Evolutionary conservation across 2,888 invertebrate genomes (phyloP), one percentile per base, ranked within the genome.

Genomic region (Pristionchus maxplancki): DNA sequence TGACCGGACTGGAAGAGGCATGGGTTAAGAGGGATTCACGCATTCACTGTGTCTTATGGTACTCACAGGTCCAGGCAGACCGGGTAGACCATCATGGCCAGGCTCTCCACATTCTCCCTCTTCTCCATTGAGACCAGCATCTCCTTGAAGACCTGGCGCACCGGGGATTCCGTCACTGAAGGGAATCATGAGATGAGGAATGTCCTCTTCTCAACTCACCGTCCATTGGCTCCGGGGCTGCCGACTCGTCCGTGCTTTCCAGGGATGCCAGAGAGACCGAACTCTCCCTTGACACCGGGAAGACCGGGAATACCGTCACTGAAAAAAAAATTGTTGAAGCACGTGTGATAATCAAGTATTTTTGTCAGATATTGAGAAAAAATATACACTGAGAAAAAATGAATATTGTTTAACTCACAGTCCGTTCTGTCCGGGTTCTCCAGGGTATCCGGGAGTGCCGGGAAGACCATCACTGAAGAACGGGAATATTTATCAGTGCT

Each of bases 241-340:
- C 92, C 92, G 40, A 90, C 86, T 28, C 89, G 88, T 90, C 93
- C 90, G 91, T 96, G 96, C 88, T 91, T 89, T 48, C 94, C 94
- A 87, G 91, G 91, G 13, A 89, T 89, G 89, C 92, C 92, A 37
- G 90, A 90, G 8, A 95, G 93, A 83, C 96, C 96, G 78, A 95
- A 95, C 11, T 93, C 95, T 48, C 96, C 96, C 28, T 95, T 91
- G 9, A 95, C 93, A 83, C 96, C 96, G 71, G 95, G 95, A 31
- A 89, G 31, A 40, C 97, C 97, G 17, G 96, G 88, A 28, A 88
- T 44, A 11, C 88, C 88, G 31, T 88, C 88, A 58, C 88, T 88
- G 81, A 31, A 67, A 11, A 64, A 34, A 37, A 58, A 6, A 37
- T 20, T 6, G 34, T 53, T 34, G 58, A 31, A 31, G 50, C 31